Conservation (phyloP, 2,797 vertebrate genomes). For the Caiman crocodilus region DNA sequence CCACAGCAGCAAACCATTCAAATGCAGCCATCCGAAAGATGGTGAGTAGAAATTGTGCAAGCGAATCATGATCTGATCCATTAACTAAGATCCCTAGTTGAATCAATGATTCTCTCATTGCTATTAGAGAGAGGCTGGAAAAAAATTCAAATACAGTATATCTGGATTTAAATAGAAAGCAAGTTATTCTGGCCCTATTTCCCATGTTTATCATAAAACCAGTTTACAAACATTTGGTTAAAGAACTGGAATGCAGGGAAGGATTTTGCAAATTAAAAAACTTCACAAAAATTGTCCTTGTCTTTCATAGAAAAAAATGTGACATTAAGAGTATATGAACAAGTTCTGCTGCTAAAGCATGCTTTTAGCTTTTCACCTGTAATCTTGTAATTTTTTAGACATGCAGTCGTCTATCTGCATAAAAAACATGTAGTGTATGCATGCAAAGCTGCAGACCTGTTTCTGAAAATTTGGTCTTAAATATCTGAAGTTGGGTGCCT, state of each 20-base stretch:
- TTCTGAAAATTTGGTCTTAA: neutral
- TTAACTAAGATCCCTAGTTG: neutral
- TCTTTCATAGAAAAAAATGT: neutral
- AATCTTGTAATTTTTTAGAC: neutral
- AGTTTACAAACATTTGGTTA: neutral
- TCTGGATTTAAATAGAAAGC: neutral
- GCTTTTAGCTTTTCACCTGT: neutral
- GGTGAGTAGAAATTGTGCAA: constrained; percentile 83
- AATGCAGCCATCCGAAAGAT: constrained; percentile 97
- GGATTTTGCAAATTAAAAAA: neutral
- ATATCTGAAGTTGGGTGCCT: neutral
- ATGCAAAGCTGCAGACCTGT: neutral
- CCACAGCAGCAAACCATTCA: constrained; percentile 96
- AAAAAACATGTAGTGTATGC: neutral
- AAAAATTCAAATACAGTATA: neutral
- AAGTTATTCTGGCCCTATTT: neutral
- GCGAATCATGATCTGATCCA: neutral
- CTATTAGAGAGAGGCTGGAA: neutral
- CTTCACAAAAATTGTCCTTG: neutral
- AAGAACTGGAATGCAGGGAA: neutral
- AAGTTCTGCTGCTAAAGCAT: neutral
- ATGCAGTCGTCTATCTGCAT: neutral
- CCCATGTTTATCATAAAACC: neutral
- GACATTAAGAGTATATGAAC: neutral
- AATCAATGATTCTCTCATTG: neutral